Conservation (phyloP, 2,888 invertebrate genomes). For the Dinocampus coccinellae region DNA sequence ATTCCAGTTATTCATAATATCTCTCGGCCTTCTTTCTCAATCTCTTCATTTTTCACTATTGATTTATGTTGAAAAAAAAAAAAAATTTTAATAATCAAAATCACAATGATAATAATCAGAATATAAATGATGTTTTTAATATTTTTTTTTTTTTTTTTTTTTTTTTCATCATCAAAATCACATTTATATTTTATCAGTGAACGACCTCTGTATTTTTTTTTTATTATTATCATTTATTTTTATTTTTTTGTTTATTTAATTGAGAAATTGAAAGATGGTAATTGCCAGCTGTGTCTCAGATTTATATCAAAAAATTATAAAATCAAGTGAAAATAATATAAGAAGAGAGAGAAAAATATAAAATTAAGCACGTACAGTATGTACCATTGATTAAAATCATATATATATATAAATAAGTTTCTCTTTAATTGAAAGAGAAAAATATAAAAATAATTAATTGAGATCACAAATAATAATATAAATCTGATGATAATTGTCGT, state of each 20-base stretch:
- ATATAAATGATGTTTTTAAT: background rate
- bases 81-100: background rate
- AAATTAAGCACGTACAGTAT: background rate
- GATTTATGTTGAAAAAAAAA: background rate
- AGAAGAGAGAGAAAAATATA: background rate
- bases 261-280: background rate
- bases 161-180: background rate
- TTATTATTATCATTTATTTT: background rate
- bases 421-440: background rate
- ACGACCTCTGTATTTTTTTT: background rate
- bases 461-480: background rate
- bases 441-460: background rate
- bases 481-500: no score
- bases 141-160: background rate
- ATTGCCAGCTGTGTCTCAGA: background rate
- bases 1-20: background rate
- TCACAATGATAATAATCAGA: background rate
- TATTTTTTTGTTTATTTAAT: background rate
- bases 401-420: background rate
- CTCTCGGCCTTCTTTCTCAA: background rate
- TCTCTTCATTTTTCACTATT: background rate
- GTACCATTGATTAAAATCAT: background rate
- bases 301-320: background rate
- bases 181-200: background rate
- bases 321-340: background rate